These are phyloP conservation scores for Pipistrellus nathusii DNA, from an alignment of 2,797 vertebrate genomes.

Conservation along the genomic window DNA sequence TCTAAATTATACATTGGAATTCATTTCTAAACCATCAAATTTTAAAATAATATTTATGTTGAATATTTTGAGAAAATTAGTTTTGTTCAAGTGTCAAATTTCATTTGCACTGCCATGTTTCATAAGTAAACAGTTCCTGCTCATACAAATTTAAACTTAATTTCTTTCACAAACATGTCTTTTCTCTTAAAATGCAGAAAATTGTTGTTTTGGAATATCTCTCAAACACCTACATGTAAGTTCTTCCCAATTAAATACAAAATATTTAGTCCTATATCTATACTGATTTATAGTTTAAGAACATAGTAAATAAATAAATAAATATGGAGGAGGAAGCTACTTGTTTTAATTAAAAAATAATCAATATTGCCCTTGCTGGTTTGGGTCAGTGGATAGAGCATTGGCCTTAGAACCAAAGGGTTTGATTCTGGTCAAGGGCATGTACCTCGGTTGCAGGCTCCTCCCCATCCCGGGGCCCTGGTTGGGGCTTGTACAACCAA, in stretches of 20 bases:
- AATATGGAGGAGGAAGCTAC: background rate
- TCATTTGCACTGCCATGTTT: background rate
- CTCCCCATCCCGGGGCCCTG: no score
- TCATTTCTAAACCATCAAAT: constrained; percentile 2
- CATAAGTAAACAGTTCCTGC: background rate
- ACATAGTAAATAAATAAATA: background rate
- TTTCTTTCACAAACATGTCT: constrained; percentile 10
- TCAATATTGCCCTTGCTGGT: background rate
- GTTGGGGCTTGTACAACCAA: no score
- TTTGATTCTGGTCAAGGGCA: no score
- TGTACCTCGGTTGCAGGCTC: no score
- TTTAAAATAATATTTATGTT: background rate
- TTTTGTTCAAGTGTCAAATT: constrained; percentile 13
- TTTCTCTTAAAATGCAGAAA: constrained; percentile 29
- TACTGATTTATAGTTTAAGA: background rate
- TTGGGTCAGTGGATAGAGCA: no score
- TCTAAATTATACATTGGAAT: background rate
- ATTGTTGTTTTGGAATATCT: background rate
- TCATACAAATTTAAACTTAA: background rate
- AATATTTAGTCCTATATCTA: background rate
- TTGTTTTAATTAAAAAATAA: constrained; percentile 47
- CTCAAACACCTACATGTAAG: background rate
- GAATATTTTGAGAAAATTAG: background rate
- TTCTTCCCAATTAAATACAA: background rate
- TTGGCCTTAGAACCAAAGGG: no score